Base-by-base conservation (phyloP, 2,888 invertebrate species). In the Pilophorus perplexus region DNA sequence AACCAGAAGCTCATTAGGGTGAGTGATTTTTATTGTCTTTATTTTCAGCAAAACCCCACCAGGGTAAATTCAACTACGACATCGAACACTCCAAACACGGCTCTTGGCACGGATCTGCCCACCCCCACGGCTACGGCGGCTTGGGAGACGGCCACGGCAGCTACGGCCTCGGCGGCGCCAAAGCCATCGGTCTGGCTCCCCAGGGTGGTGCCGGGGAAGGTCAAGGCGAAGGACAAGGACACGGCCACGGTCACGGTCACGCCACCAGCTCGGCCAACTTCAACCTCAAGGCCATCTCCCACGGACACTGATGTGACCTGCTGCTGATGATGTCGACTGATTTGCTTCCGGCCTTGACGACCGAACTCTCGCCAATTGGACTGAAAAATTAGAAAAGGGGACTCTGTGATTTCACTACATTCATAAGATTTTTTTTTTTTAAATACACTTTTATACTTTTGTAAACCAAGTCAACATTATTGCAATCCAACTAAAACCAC, bases 121-220 rank as follows among this genome's bases (percentile, higher is more conserved):
- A 68, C 28, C 71, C 71, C 1, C 57, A 69, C 27, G 70, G 67
- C 20, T 57, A 69, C 38, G 71, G 71, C 18, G 69, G 71, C 5
- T 67, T 70, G 23, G 71, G 70, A 16, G 71, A 68, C 40, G 70
- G 68, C 38, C 66, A 68, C 27, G 70, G 70, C 1, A 67, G 68
- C 23, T 57, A 69, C 57, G 64, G 67, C 20, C 44, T 66, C 3
- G 59, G 64, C 44, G 55, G 67, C 10, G 64, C 66, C 5, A 54
- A 71, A 44, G 67, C 40, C 25, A 20, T 69, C 54, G 68, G 65
- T 28, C 59, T 66, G 52, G 68, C 68, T 48, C 67, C 59, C 12
- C 67, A 67, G 3, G 42, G 67, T 23, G 67, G 67, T 23, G 16
- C 33, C 20, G 57, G 54, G 5, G 12, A 23, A 38, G 46, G 59